phyloP scores from a whole-genome alignment of 2,113 vertebrate species.

The Anguilla rostrata region DNA sequence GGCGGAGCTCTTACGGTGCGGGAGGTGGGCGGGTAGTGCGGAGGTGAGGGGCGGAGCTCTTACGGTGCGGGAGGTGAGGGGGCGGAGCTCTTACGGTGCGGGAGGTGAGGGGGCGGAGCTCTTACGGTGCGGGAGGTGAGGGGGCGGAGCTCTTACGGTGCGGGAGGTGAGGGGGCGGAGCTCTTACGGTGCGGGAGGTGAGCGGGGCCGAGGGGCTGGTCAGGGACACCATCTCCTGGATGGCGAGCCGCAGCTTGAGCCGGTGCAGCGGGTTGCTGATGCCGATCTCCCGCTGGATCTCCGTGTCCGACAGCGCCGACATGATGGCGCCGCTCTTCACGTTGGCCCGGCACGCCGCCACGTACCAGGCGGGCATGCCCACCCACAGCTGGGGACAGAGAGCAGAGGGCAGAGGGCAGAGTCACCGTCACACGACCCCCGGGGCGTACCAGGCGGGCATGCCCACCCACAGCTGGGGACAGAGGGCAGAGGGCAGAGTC shows the following conservation, averaged over 20 bases:
- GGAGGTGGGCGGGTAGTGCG: no score
- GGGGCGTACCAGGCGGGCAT: no score
- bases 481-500: not conserved
- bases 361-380: conserved; percentile 97
- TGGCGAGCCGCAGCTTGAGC: conserved; percentile 92
- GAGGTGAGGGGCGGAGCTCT: no score
- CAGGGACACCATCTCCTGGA: conserved; percentile 97
- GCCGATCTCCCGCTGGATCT: conserved; percentile 96
- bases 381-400: conserved; percentile 84
- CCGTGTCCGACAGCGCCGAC: conserved; percentile 93
- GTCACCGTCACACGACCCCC: no score
- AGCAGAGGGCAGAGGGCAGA: not conserved
- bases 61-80: no score
- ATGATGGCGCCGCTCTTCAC: conserved; percentile 98
- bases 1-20: no score
- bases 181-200: conserved; percentile 82
- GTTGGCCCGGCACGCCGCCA: conserved; percentile 93
- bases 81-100: no score
- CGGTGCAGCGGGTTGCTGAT: conserved; percentile 95
- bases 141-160: conserved; percentile 64
- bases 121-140: not conserved
- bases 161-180: conserved; percentile 68
- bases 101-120: no score
- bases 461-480: no score
- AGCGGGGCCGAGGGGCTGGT: conserved; percentile 92